Evolutionary conservation across 2,888 invertebrate genomes (phyloP), one percentile per base, ranked within the genome.

Genomic region (Torymus tubicola): DNA sequence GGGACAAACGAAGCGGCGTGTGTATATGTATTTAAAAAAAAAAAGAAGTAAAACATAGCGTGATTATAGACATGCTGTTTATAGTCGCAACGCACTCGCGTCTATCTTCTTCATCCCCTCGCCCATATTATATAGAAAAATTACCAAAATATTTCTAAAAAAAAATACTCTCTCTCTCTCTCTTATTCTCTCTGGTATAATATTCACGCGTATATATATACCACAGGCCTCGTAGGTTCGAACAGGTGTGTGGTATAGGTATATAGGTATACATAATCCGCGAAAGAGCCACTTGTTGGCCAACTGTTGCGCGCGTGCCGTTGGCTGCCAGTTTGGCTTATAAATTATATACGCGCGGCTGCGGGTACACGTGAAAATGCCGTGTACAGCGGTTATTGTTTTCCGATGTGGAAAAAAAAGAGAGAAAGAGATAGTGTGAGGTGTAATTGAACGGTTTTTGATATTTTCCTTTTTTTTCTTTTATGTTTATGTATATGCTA

Each of bases 241-340:
- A 42, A 42, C 60, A 58, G 71, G 61, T 61, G 21, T 52, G 14
- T 10, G 12, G 14, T 42, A 21, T 42, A 21, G 16, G 50, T 16
- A 18, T 58, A 63, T 14, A 21, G 60, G 16, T 52, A 53, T 63
- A 72, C 53, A 63, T 72, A 72, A 72, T 61, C 52, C 63, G 72
- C 31, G 85, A 89, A 88, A 88, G 88, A 89, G 87, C 89, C 90
- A 90, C 90, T 90, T 90, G 89, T 90, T 90, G 85, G 88, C 90
- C 90, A 90, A 89, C 90, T 89, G 90, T 90, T 90, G 90, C 90
- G 86, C 42, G 42, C 42, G 42, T 8, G 42, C 42, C 42, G 42
- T 85, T 85, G 84, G 83, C 85, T 74, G 64, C 81, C 81, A 80
- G 81, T 82, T 82, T 75, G 84, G 84, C 84, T 87, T 87, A 86